Conservation (phyloP, 2,888 invertebrate species). For the Therioaphis trifolii region DNA sequence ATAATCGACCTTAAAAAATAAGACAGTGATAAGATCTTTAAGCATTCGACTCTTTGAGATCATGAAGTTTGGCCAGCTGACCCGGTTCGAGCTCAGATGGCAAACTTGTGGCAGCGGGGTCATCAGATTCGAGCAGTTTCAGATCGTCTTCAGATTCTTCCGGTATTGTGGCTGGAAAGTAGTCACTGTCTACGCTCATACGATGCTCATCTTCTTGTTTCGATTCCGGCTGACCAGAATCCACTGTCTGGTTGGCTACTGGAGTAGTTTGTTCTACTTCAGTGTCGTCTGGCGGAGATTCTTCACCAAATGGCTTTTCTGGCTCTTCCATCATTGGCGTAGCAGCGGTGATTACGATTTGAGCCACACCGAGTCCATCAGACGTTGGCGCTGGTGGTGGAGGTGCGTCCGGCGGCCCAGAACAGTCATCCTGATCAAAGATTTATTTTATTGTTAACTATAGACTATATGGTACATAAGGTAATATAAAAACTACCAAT, state of each 20-base stretch:
- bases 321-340: slow-evolving; percentile 73
- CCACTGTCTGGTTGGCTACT: slow-evolving; percentile 57
- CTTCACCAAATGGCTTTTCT: slow-evolving; percentile 65
- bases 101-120: slow-evolving; percentile 37
- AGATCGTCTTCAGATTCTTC: slow-evolving; percentile 55
- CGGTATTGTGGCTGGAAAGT: slow-evolving; percentile 45
- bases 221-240: slow-evolving; percentile 61
- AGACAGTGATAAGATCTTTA: slow-evolving; percentile 69
- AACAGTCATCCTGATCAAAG: slow-evolving; percentile 10
- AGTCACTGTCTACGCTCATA: slow-evolving; percentile 61
- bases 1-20: neutral
- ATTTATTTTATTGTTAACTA: neutral
- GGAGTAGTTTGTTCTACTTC: slow-evolving; percentile 66
- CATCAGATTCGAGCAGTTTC: slow-evolving; percentile 47
- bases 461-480: too few species aligned
- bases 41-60: slow-evolving; percentile 91
- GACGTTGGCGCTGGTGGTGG: slow-evolving; percentile 47
- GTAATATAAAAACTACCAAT: too few species aligned
- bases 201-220: slow-evolving; percentile 52
- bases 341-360: slow-evolving; percentile 93
- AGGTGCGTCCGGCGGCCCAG: slow-evolving; percentile 56
- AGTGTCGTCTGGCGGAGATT: slow-evolving; percentile 67
- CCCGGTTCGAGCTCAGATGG: slow-evolving; percentile 81
- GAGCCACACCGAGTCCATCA: slow-evolving; percentile 81
- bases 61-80: slow-evolving; percentile 86